Base-by-base conservation (phyloP, 1,140 invertebrate genomes). In the Galleria mellonella region DNA sequence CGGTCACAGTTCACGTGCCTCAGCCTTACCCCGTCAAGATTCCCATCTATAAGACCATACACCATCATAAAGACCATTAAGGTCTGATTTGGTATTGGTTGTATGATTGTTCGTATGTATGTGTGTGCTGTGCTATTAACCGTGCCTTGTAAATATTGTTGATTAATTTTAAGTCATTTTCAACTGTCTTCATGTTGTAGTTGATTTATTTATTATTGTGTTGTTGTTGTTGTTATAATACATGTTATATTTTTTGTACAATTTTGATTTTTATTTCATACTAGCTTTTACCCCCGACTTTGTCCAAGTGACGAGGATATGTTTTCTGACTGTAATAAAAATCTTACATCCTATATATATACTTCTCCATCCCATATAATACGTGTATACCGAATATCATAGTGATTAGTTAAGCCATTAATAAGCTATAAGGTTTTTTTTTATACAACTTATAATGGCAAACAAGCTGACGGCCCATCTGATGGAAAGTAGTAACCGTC, bases 1-100 rank as follows among this genome's bases (percentile, higher is more conserved):
- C 92, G 60, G 87, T 93, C 9, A 89, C 90, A 1, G 90, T 93
- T 6, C 92, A 90, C 5, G 89, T 93, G 14, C 91, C 92, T 11
- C 92, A 92, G 53, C 92, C 92, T 0, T 93, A 92, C 54, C 92
- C 92, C n/a, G 90, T 93, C 15, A 92, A 93, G 65, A 89, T 93
- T 55, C 92, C 92, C 9, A 88, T 93, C 17, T 91, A 92, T 63
- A 93, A 93, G 60, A 91, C 91, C 39, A 88, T 93, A 54, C 88
- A 90, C 58, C 89, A 91, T 71, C 48, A 77, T 56, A 75, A 75
- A 61, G 51, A 58, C 38, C 65, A 72, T 52, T 72, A 60, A 65
- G 55, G 14, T 23, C 17, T 23, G 17, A 23, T 23, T 23, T 23
- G 17, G 17, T 23, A 23, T 23, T 23, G 17, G 17, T 23, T 23